Evolutionary conservation across 1,140 invertebrate genomes (phyloP).

Genomic region (Cydia amplana): DNA sequence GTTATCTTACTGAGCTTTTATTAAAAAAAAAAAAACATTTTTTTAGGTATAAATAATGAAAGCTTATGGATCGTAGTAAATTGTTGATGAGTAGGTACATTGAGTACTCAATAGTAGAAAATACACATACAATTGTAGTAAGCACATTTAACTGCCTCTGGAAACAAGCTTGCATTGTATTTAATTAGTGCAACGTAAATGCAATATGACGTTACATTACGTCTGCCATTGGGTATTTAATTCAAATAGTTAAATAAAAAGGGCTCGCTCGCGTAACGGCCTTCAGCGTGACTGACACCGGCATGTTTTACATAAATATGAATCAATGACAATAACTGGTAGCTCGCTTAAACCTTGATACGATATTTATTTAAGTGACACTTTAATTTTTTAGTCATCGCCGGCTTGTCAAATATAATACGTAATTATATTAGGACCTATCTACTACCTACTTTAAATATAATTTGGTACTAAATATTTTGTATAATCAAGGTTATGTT

Average conservation of each 20-base stretch:
- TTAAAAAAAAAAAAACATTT: no score
- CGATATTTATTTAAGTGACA: not conserved
- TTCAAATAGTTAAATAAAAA: not conserved
- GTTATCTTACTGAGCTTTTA: no score
- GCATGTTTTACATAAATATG: conserved; percentile 7
- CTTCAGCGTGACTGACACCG: not conserved
- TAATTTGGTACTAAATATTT: no score
- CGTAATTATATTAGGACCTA: no score
- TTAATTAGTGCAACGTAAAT: not conserved
- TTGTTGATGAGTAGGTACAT: no score
- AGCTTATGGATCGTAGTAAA: no score
- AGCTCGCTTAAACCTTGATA: not conserved
- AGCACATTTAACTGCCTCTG: not conserved
- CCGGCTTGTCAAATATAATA: not conserved
- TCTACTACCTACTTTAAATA: no score
- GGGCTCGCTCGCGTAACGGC: conserved; percentile 15
- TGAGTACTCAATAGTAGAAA: not conserved
- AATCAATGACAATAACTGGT: not conserved
- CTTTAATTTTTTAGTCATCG: not conserved
- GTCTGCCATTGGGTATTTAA: not conserved
- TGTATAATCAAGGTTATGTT: no score
- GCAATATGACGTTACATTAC: not conserved
- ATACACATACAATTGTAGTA: no score
- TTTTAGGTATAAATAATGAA: no score
- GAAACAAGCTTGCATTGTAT: not conserved